A percentile compares a stretch with the other conserved stretches of the same genome.
Conservation (phyloP, 2,888 invertebrate species). For the Tineola bisselliella region DNA sequence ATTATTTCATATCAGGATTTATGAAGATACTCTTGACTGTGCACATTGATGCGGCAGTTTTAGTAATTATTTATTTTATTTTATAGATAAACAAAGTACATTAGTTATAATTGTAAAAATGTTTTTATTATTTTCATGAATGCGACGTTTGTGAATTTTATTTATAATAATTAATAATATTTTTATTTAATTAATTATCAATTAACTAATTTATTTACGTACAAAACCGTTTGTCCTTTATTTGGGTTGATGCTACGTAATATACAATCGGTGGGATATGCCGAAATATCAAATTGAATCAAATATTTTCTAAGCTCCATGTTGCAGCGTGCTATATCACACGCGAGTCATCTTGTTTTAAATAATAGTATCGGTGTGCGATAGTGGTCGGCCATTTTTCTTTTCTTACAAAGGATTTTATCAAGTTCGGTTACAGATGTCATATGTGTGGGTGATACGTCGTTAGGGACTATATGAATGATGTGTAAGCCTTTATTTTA, state of each 20-base stretch:
- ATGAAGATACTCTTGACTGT: not conserved
- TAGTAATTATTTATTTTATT: not conserved
- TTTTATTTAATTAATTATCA: too few relatives aligned
- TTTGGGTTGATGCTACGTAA: too few relatives aligned
- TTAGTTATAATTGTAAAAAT: too few relatives aligned
- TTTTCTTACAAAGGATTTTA: constrained; percentile 43
- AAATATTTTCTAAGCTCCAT: not conserved
- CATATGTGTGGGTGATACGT: constrained; percentile 27
- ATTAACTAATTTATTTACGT: too few relatives aligned
- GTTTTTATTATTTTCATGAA: too few relatives aligned
- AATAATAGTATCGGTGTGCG: constrained; percentile 44
- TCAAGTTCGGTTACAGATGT: constrained; percentile 5
- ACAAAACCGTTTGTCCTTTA: too few relatives aligned
- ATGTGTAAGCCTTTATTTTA: not conserved
- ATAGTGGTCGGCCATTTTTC: constrained; percentile 54
- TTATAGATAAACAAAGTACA: too few relatives aligned
- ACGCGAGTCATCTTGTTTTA: constrained; percentile 35
- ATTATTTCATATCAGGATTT: not conserved
- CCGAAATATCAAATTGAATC: not conserved
- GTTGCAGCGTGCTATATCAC: constrained; percentile 23
- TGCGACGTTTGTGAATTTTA: too few relatives aligned
- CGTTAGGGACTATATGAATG: constrained; percentile 23
- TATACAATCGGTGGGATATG: too few relatives aligned
- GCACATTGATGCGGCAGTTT: not conserved
- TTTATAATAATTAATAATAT: too few relatives aligned